Conservation (phyloP, 2,888 invertebrate species). For the Parthenolecanium corni region DNA sequence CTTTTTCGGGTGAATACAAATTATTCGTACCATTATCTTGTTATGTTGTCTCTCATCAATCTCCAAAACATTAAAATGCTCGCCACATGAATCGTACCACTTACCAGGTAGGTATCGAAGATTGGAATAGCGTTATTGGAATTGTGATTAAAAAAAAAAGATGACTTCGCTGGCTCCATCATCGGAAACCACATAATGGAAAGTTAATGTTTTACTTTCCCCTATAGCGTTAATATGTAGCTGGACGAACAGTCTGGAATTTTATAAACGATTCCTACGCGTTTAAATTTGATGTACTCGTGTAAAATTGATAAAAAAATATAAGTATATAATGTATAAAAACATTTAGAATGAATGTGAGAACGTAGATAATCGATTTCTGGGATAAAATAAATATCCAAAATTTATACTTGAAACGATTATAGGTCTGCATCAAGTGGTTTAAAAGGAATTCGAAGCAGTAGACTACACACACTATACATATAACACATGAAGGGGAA, state of each 20-base stretch:
- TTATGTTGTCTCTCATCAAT: not conserved
- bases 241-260: constrained; percentile 23
- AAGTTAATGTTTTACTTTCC: constrained; percentile 27
- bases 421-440: no score
- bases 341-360: no score
- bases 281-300: constrained; percentile 2
- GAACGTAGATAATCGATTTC: no score
- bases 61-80: constrained; percentile 6
- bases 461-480: no score
- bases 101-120: not conserved
- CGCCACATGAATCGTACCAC: constrained; percentile 2
- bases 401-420: no score
- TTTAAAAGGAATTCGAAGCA: no score
- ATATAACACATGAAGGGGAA: no score
- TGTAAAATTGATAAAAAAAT: not conserved
- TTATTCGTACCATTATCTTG: not conserved
- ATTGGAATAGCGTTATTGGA: constrained; percentile 17
- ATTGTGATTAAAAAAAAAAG: constrained; percentile 14
- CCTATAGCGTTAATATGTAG: constrained; percentile 14
- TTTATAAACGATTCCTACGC: constrained; percentile 20
- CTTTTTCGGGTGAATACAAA: not conserved
- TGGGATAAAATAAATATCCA: no score
- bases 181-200: constrained; percentile 12
- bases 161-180: constrained; percentile 9
- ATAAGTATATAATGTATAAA: no score